Percentiles rank a stretch among this genome's conserved stretches.
These are phyloP conservation scores for Hyaena hyaena DNA, from an alignment of 2,113 vertebrate genomes.

Conservation along the genomic window DNA sequence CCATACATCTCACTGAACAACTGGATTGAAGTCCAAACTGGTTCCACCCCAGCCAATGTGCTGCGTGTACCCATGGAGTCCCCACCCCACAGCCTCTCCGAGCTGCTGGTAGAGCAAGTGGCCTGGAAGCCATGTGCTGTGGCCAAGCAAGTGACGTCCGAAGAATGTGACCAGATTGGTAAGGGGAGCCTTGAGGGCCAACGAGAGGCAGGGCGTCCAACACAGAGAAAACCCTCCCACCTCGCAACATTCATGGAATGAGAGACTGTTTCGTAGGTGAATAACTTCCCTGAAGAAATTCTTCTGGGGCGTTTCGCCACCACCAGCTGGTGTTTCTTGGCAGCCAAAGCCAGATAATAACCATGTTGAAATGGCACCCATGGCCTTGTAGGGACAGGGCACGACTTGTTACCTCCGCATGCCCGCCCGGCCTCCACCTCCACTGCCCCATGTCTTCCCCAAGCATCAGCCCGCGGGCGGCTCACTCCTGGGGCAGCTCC, in stretches of 20 bases:
- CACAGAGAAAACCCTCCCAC: conserved; percentile 53
- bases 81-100: background rate
- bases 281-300: conserved; percentile 86
- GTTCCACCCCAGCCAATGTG: background rate
- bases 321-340: conserved; percentile 86
- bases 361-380: conserved; percentile 86
- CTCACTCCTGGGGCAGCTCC: background rate
- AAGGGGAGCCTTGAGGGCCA: background rate
- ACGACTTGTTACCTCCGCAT: conserved; percentile 41
- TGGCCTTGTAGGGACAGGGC: conserved; percentile 81
- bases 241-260: background rate
- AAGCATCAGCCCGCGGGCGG: background rate
- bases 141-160: background rate
- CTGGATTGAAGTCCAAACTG: background rate
- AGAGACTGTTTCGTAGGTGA: conserved; percentile 81
- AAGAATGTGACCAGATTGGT: background rate
- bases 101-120: background rate
- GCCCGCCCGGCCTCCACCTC: background rate
- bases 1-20: rapidly evolving
- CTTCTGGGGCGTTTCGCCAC: conserved; percentile 84
- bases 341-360: conserved; percentile 82
- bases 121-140: background rate
- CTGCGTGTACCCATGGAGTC: rapidly evolving
- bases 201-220: background rate
- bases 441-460: background rate